phyloP scores from a whole-genome alignment of 2,888 invertebrate genomes.

The Odontocerum albicorne region DNA sequence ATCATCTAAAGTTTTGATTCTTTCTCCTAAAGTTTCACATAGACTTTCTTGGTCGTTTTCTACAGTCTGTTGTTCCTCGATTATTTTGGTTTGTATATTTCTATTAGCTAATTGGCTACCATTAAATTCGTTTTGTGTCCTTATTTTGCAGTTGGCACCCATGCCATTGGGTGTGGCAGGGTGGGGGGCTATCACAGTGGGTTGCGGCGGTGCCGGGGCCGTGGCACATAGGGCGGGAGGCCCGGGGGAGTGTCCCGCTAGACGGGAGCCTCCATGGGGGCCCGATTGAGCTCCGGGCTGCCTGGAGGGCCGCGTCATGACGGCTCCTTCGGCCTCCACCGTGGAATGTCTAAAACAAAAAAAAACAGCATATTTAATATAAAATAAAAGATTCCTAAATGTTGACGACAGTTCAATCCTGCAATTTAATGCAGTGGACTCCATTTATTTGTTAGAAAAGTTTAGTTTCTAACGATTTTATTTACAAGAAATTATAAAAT shows the following conservation, averaged over 20 bases:
- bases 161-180: conserved; percentile 12
- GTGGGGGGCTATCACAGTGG: conserved; percentile 32
- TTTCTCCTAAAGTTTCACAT: conserved; percentile 5
- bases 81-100: conserved; percentile 13
- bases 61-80: conserved; percentile 19
- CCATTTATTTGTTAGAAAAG: no score
- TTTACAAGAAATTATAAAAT: no score
- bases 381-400: no score
- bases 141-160: conserved; percentile 5
- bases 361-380: no score
- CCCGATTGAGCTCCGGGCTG: conserved; percentile 39
- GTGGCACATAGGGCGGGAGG: conserved; percentile 29
- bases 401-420: no score
- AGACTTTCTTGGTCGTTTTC: conserved; percentile 10
- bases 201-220: conserved; percentile 17
- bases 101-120: conserved; percentile 15
- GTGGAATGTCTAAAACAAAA: conserved; percentile 33
- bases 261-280: conserved; percentile 30
- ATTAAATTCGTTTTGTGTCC: conserved; percentile 14
- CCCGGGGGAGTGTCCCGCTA: conserved; percentile 36
- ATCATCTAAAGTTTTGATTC: conserved; percentile 4
- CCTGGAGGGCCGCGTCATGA: conserved; percentile 36
- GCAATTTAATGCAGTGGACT: no score
- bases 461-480: no score
- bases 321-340: conserved; percentile 34